Evolutionary conservation across 2,113 vertebrate species (phyloP).

Genomic region (Amphilophus citrinellus): DNA sequence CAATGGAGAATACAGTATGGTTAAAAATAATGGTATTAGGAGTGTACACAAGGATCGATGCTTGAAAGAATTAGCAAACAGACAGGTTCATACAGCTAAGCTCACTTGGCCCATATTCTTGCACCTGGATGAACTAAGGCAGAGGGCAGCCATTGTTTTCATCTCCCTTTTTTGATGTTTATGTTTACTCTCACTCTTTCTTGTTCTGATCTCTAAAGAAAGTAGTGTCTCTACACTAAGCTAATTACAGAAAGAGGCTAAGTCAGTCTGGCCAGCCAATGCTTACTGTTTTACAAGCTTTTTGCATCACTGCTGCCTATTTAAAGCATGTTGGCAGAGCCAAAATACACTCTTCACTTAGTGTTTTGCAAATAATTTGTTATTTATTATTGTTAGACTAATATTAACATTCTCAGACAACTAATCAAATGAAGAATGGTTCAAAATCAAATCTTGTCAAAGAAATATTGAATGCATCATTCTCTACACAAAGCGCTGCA

Average conservation of each 20-base stretch:
- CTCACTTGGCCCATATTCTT: constrained; percentile 16
- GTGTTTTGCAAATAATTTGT: background rate
- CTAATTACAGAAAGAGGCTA: constrained; percentile 69
- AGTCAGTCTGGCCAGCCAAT: constrained; percentile 37
- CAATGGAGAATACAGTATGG: background rate
- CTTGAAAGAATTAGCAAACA: background rate
- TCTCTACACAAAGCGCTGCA: background rate
- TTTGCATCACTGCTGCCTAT: background rate
- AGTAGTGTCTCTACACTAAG: constrained; percentile 51
- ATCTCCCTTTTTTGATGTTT: constrained; percentile 6
- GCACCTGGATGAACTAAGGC: constrained; percentile 12
- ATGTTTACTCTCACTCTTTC: constrained; percentile 32
- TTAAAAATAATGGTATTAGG: background rate
- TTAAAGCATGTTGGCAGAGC: background rate
- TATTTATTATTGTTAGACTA: background rate
- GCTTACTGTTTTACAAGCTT: constrained; percentile 14
- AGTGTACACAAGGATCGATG: background rate
- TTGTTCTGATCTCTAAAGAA: constrained; percentile 40
- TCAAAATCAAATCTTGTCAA: too few species aligned
- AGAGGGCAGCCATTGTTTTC: constrained; percentile 26
- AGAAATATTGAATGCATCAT: background rate
- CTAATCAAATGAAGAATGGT: background rate
- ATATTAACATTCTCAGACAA: background rate
- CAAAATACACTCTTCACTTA: background rate
- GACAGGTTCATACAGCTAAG: background rate